A percentile compares a stretch with the other conserved stretches of the same genome.
Conservation (phyloP, 2,888 invertebrate species). For the Coremacera marginata region DNA sequence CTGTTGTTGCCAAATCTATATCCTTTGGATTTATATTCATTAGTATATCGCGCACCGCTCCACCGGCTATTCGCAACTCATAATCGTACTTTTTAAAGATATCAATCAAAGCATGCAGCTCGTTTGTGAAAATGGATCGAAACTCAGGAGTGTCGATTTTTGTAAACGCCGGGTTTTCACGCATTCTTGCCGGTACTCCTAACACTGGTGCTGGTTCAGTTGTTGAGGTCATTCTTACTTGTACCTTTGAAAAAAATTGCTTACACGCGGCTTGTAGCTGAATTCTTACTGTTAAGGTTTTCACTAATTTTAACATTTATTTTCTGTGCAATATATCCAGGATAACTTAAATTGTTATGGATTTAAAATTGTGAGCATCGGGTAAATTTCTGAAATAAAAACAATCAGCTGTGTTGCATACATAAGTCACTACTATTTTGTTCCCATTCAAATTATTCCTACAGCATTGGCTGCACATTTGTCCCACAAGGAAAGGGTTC, state of each 20-base stretch:
- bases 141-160: constrained; percentile 83
- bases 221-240: constrained; percentile 23
- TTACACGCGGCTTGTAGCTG: background rate
- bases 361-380: too few species aligned
- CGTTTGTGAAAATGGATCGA: constrained; percentile 83
- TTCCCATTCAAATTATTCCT: too few species aligned
- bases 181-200: constrained; percentile 57
- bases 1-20: constrained; percentile 97
- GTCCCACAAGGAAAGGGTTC: too few species aligned
- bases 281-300: background rate
- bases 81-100: constrained; percentile 85
- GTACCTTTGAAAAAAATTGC: background rate
- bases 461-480: too few species aligned
- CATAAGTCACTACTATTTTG: too few species aligned
- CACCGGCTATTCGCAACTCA: constrained; percentile 95
- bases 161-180: constrained; percentile 77
- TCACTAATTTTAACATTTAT: constrained; percentile 5
- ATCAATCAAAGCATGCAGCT: constrained; percentile 77
- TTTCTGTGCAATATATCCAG: too few species aligned
- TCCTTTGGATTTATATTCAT: constrained; percentile 86
- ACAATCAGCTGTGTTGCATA: too few species aligned
- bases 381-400: too few species aligned
- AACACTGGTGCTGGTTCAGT: constrained; percentile 46
- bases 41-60: constrained; percentile 93
- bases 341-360: background rate